phyloP scores from a whole-genome alignment of 64 coral and sea anemone genomes.

The Orbicella faveolata region DNA sequence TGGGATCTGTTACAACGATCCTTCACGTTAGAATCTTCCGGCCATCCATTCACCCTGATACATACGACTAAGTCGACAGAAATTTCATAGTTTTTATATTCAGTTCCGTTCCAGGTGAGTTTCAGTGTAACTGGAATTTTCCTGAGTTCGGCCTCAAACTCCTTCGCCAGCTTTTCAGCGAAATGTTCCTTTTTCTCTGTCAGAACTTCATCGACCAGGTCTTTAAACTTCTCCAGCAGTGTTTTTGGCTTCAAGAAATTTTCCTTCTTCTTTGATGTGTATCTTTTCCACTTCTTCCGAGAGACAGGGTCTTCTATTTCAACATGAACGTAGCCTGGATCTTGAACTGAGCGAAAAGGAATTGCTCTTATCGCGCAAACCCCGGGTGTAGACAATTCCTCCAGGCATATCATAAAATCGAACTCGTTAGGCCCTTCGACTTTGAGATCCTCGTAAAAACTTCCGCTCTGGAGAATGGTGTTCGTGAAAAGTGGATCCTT shows the following conservation, averaged over 20 bases:
- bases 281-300: constrained; percentile 4
- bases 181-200: constrained; percentile 16
- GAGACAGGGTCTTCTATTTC: constrained; percentile 4
- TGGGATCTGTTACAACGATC: constrained; percentile 28
- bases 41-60: constrained; percentile 48
- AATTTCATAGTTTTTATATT: constrained; percentile 51
- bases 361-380: constrained; percentile 49
- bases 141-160: constrained; percentile 25
- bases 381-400: constrained; percentile 29
- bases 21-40: constrained; percentile 37
- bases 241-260: constrained; percentile 42
- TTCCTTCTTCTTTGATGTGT: constrained; percentile 49
- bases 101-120: constrained; percentile 51
- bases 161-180: neutral
- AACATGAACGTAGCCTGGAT: constrained; percentile 66
- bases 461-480: constrained; percentile 41
- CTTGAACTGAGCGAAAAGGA: constrained; percentile 60
- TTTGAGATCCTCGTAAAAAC: constrained; percentile 69
- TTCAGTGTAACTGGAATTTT: constrained; percentile 65
- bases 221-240: constrained; percentile 42
- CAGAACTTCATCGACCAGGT: neutral
- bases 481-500: constrained; percentile 46
- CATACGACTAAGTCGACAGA: constrained; percentile 59
- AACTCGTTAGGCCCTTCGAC: constrained; percentile 71
- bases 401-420: constrained; percentile 69